Evolutionary conservation across 2,888 invertebrate genomes (phyloP), one percentile per base, ranked within the genome.

Genomic region (Agrochola litura): DNA sequence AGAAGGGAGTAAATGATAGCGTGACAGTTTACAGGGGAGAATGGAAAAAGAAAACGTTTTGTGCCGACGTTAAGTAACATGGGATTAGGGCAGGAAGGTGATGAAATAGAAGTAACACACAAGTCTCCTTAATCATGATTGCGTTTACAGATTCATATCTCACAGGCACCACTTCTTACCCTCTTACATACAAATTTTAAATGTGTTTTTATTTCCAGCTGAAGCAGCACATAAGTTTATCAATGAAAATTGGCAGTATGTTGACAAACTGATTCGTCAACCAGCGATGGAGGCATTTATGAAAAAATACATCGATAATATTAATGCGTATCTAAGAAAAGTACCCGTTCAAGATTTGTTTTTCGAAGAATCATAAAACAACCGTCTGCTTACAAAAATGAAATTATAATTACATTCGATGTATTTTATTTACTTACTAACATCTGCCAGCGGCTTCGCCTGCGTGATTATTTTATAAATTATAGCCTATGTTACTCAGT

Each of bases 201-300:
- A 14, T 22, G 1, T 60, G 1, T 64, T 25, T 60, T 37, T 43
- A 46, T n/a, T 76, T 68, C 43, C 66, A 75, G 86, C 87, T 73
- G 63, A 68, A 10, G 69, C 66, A n/a, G 37, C 6, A 9, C 69
- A 60, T n/a, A 80, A 71, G 41, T 73, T 71, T 30, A 58, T 46
- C 0, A 82, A 82, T 43, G 66, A 82, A 22, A 86, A 86, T 3
- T 87, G 85, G 87, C 77, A 75, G 9, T 43, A 22, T 37, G 60
- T 75, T 14, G 85, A 76, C 25, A 60, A 76, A 37, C 30, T 79
- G 41, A 3, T 41, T 46, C 58, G 71, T 19, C 46, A 77, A 19
- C 80, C 56, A 16, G 37, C 9, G 0, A 52, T 77, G 60, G 63
- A 73, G 0, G 52, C 10, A 8, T 71, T 83, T 10, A 74, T 60